These are phyloP conservation scores for Sialia sialis DNA, from an alignment of 2,113 vertebrate species.

Conservation along the genomic window DNA sequence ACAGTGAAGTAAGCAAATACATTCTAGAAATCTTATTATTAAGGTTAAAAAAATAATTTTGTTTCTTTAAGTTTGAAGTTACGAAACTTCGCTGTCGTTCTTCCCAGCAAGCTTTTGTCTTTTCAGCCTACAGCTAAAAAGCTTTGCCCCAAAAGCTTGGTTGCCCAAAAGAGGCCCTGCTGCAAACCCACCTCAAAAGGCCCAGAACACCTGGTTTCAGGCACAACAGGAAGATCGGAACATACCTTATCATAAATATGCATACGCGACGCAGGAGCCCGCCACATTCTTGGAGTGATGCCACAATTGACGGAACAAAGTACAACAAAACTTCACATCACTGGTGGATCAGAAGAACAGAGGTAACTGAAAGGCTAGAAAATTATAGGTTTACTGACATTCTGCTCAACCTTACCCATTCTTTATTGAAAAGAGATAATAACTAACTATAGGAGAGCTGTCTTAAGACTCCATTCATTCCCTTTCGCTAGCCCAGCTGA, in stretches of 20 bases:
- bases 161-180: background rate
- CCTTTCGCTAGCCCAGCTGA: slow-evolving; percentile 11
- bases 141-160: background rate
- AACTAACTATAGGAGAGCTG: slow-evolving; percentile 47
- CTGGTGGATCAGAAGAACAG: slow-evolving; percentile 23
- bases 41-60: background rate
- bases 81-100: background rate
- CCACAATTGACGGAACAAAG: slow-evolving; percentile 17
- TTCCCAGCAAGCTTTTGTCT: background rate
- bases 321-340: slow-evolving; percentile 51
- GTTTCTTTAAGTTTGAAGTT: background rate
- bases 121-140: background rate
- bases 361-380: slow-evolving; percentile 53
- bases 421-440: slow-evolving; percentile 64
- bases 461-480: slow-evolving; percentile 51
- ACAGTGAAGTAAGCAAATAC: background rate
- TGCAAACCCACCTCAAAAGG: background rate
- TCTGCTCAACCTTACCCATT: slow-evolving; percentile 47
- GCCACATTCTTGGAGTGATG: slow-evolving; percentile 23
- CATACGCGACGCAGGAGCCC: background rate
- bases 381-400: slow-evolving; percentile 62
- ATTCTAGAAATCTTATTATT: background rate
- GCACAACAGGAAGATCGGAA: background rate
- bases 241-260: slow-evolving; percentile 5
- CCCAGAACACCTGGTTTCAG: slow-evolving; percentile 38